A percentile compares a stretch with the other conserved stretches of the same genome.
phyloP scores from a whole-genome alignment of 2,113 vertebrate species.

The human (Homo sapiens) region GRCh38 chr4:10924501-10925000 shows the following conservation, averaged over 20 bases:
- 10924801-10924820: background rate
- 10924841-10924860: background rate
- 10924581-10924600: background rate
- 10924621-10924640: too few species aligned
- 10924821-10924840: background rate
- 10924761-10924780: background rate
- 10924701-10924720: background rate
- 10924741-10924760: background rate
- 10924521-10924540: too few species aligned
- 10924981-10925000: background rate
- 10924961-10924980: background rate
- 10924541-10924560: background rate
- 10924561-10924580: background rate
- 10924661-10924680: background rate
- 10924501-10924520: too few species aligned
- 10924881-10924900: background rate
- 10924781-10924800: background rate
- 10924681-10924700: rapidly evolving
- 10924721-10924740: background rate
- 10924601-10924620: background rate
- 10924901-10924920: background rate
- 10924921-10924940: background rate
- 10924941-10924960: background rate
- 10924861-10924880: background rate
- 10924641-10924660: background rate